Percentiles rank a stretch among this genome's conserved stretches.
Conservation (phyloP, 2,888 invertebrate genomes). For the Ophion costatus region DNA sequence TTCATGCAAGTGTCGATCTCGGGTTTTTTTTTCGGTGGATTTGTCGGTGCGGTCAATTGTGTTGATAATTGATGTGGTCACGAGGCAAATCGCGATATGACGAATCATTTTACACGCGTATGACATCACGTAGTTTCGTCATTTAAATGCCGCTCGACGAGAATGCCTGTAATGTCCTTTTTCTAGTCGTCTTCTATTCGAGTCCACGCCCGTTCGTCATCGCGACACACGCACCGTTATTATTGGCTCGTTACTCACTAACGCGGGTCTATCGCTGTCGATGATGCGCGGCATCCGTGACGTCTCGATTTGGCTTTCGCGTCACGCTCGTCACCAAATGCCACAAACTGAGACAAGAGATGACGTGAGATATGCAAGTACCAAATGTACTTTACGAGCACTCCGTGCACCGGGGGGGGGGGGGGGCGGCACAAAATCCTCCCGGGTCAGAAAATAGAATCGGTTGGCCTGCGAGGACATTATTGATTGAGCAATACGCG, state of each 20-base stretch:
- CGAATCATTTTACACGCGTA: not conserved
- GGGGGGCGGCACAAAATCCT: not conserved
- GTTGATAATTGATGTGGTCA: not conserved
- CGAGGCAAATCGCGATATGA: not conserved
- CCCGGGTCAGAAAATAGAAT: not conserved
- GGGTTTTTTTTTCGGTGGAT: not conserved
- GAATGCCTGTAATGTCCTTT: not conserved
- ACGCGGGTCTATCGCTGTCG: conserved; percentile 10
- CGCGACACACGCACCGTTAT: not conserved
- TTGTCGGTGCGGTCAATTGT: not conserved
- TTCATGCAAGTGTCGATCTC: not conserved
- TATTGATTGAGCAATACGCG: conserved; percentile 7
- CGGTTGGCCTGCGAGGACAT: not conserved
- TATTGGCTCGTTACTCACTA: conserved; percentile 15
- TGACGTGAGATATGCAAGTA: not conserved
- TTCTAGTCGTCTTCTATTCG: not conserved
- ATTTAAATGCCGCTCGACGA: not conserved
- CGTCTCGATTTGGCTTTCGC: not conserved
- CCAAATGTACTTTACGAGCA: not conserved
- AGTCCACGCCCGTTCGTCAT: not conserved
- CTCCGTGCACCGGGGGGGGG: not conserved
- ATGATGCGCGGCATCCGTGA: conserved; percentile 25
- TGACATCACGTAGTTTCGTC: not conserved
- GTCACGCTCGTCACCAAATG: not conserved
- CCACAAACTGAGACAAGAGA: not conserved